Evolutionary conservation across 2,113 vertebrate genomes (phyloP).

Genomic region (Ursus arctos): DNA sequence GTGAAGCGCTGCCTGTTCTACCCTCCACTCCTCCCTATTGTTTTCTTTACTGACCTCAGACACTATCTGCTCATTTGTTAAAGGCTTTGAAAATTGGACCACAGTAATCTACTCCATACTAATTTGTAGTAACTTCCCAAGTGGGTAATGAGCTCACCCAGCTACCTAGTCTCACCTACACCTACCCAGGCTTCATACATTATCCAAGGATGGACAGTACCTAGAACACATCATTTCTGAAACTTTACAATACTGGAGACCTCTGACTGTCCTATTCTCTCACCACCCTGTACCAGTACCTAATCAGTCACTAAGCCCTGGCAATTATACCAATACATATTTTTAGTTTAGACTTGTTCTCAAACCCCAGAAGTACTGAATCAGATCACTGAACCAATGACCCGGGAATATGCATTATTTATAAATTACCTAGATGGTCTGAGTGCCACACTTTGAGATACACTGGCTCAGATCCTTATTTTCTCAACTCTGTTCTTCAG

Average conservation of each 20-base stretch:
- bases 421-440: slow-evolving; percentile 6
- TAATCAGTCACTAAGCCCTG: slow-evolving; percentile 7
- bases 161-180: neutral
- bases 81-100: neutral
- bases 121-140: slow-evolving; percentile 37
- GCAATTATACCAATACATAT: neutral
- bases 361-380: slow-evolving; percentile 6
- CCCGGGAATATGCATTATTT: neutral
- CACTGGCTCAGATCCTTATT: neutral
- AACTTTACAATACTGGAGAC: neutral
- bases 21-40: neutral
- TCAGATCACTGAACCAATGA: neutral
- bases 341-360: slow-evolving; percentile 35
- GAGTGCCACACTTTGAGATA: slow-evolving; percentile 22
- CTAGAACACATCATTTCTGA: neutral
- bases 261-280: neutral
- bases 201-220: neutral
- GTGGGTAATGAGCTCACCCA: neutral
- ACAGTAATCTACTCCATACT: neutral
- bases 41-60: slow-evolving; percentile 32
- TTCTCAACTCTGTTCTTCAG: neutral
- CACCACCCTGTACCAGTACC: neutral
- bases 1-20: neutral
- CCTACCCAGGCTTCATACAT: neutral
- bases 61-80: neutral